Base-by-base conservation (phyloP, 2,888 invertebrate genomes). In the Plebejus melissa region DNA sequence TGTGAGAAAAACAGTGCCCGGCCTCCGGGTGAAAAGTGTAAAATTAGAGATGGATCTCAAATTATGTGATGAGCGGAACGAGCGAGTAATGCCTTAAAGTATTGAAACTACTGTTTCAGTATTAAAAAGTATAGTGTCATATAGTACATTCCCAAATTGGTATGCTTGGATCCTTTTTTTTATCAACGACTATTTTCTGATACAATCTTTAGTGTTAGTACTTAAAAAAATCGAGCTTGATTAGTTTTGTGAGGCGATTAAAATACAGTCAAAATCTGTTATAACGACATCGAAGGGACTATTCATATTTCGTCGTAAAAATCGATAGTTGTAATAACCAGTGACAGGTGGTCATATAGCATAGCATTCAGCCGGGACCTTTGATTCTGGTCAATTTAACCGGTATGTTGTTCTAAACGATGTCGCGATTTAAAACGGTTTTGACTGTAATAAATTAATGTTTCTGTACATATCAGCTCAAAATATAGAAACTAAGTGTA, bases 101-200 rank as follows among this genome's bases (percentile, higher is more conserved):
- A 77, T 78, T 77, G 79, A 77, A 79, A 78, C 78, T 78, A 90
- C 87, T 87, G 87, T 87, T 84, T 86, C 91, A 91, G 91, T 91
- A 91, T 91, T 91, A 90, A 85, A 82, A 83, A 83, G 81, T 85
- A 83, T 87, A 83, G 86, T 86, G 84, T 86, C 87, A 87, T 88
- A 89, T 65, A 32, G 36, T 65, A 65, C 65, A 65, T 65, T 65
- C 65, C 65, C 65, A 13, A 60, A 16, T 41, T 41, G 41, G 22
- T n/a, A 71, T 71, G 41, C 28, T 46, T 71, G 22, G 13, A 41
- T n/a, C 46, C 41, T 41, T 69, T 70, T 69, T 70, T 41, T n/a
- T 41, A 71, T 71, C 4, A 46, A 71, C 41, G 71, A 71, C 32
- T 65, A 65, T 65, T 65, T 65, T 65, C 65, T 13, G 65, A 65